Evolutionary conservation across 2,888 invertebrate species (phyloP).

Genomic region (Hirtodrosophila confusa): DNA sequence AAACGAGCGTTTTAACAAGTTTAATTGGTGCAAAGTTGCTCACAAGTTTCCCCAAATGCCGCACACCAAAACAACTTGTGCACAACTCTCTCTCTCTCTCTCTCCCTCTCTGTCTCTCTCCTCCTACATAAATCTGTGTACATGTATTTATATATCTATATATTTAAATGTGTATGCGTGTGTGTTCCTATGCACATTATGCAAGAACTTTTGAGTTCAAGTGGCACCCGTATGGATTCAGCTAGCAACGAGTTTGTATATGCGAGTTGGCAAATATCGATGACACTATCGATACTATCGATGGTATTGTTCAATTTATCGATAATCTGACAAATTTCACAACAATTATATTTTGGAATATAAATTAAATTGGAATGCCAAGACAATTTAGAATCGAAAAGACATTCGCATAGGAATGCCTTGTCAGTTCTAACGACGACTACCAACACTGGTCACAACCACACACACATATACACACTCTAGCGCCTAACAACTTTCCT

Average conservation of each 20-base stretch:
- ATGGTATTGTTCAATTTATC: no score
- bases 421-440: not conserved
- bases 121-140: not conserved
- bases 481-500: not conserved
- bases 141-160: not conserved
- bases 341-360: no score
- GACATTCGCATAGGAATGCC: no score
- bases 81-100: conserved; percentile 8
- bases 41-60: conserved; percentile 67
- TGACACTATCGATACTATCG: no score
- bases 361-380: no score
- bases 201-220: conserved; percentile 39
- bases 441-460: conserved; percentile 25
- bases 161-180: not conserved
- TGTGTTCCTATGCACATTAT: conserved; percentile 27
- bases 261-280: no score
- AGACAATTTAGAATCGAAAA: no score
- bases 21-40: conserved; percentile 79
- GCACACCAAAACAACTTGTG: conserved; percentile 57
- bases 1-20: conserved; percentile 80
- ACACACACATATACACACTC: conserved; percentile 10
- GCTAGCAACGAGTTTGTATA: not conserved
- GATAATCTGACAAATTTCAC: no score
- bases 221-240: conserved; percentile 42
- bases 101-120: not conserved